A percentile compares a stretch with the other conserved stretches of the same genome.
phyloP scores from a whole-genome alignment of 2,797 vertebrate species.

The Steatocranus sp. region DNA sequence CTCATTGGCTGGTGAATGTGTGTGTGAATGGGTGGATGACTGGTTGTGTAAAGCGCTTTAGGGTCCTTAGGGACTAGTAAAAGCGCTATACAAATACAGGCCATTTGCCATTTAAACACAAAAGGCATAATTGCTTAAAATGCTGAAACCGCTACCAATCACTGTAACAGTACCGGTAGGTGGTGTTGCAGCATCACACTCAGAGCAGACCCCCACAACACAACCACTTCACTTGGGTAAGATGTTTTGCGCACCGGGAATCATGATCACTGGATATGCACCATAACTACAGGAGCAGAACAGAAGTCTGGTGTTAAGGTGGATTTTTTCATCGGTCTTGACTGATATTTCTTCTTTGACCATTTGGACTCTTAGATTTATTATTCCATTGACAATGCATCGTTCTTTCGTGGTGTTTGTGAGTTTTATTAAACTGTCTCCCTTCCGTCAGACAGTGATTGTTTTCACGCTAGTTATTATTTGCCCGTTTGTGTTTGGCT shows the following conservation, averaged over 20 bases:
- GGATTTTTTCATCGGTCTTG: neutral
- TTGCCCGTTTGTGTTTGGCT: constrained; percentile 44
- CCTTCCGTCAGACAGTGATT: constrained; percentile 8
- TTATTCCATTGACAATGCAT: constrained; percentile 21
- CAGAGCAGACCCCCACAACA: neutral
- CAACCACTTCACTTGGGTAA: constrained; percentile 13
- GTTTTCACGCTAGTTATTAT: constrained; percentile 56
- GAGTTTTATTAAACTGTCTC: constrained; percentile 46
- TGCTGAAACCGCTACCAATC: neutral
- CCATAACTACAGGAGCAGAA: neutral
- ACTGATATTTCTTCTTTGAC: neutral
- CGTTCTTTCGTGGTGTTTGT: constrained; percentile 44
- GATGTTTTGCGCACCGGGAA: constrained; percentile 37
- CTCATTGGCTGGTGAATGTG: neutral
- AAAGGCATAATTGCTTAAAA: neutral
- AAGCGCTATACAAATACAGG: too few relatives aligned
- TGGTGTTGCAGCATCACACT: constrained; percentile 32
- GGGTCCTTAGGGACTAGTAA: too few relatives aligned
- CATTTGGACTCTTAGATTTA: neutral
- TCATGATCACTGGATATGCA: constrained; percentile 7
- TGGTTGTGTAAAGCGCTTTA: too few relatives aligned
- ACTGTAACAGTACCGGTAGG: constrained; percentile 27
- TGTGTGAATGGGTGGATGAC: too few relatives aligned
- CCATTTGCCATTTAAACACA: too few relatives aligned
- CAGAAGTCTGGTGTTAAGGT: neutral